phyloP scores from a whole-genome alignment of 2,113 vertebrate genomes.

The Bathybates hornii region DNA sequence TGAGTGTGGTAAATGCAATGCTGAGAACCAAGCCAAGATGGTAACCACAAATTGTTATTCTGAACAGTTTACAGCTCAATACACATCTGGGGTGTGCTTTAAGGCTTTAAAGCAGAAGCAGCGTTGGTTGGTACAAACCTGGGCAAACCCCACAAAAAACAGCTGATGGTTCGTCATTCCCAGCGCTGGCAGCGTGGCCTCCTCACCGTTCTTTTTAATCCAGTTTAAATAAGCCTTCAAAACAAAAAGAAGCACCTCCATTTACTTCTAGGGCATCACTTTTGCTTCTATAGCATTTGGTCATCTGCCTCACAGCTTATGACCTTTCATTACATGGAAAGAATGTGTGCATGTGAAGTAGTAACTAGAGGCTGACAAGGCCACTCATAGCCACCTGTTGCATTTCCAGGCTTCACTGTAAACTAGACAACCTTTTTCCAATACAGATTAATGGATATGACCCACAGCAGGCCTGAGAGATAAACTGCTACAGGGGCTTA shows the following conservation, averaged over 20 bases:
- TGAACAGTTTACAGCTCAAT: not conserved
- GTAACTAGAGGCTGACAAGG: constrained; percentile 45
- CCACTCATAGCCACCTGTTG: constrained; percentile 58
- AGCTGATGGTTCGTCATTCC: constrained; percentile 92
- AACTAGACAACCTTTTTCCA: constrained; percentile 45
- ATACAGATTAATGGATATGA: constrained; percentile 16
- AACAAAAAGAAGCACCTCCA: not conserved
- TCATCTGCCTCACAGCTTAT: constrained; percentile 40
- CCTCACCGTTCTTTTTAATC: constrained; percentile 85
- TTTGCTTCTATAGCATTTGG: constrained; percentile 30
- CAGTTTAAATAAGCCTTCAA: constrained; percentile 93
- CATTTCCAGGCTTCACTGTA: constrained; percentile 42
- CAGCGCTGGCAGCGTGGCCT: constrained; percentile 80
- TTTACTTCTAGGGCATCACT: not conserved
- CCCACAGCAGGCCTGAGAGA: not conserved
- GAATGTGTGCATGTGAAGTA: constrained; percentile 56
- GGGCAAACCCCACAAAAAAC: constrained; percentile 94
- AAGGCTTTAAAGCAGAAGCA: not conserved
- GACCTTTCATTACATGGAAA: constrained; percentile 70
- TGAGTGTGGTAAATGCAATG: not conserved
- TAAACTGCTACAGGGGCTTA: not conserved
- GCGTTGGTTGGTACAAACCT: constrained; percentile 72
- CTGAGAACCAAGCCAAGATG: not conserved
- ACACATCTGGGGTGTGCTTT: not conserved
- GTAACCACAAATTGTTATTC: not conserved